Evolutionary conservation across 2,113 vertebrate species (phyloP).

Genomic region (Fregata magnificens): DNA sequence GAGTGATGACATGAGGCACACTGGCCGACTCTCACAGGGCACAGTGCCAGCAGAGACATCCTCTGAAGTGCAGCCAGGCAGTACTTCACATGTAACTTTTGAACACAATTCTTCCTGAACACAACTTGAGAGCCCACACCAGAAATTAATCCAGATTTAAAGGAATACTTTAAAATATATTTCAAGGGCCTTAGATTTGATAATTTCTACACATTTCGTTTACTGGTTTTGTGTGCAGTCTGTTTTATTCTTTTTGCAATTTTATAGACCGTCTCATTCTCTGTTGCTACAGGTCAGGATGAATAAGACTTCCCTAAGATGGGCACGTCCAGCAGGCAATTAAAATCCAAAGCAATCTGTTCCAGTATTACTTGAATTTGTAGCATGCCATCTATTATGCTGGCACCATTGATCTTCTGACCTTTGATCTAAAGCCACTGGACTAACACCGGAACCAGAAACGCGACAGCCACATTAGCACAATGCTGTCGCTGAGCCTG

Average conservation of each 20-base stretch:
- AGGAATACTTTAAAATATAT: background rate
- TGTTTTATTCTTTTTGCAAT: background rate
- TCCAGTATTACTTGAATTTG: background rate
- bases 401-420: background rate
- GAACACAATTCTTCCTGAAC: background rate
- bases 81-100: accelerated
- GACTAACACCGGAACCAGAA: background rate
- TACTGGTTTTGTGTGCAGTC: background rate
- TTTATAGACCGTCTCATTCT: background rate
- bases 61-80: background rate
- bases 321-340: background rate
- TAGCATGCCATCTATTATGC: background rate
- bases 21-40: background rate
- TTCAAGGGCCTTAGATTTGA: background rate
- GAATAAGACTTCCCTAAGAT: background rate
- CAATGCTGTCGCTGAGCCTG: accelerated
- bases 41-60: background rate
- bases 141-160: background rate
- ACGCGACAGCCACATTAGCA: accelerated
- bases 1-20: accelerated
- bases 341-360: background rate
- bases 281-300: background rate
- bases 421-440: background rate
- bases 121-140: background rate
- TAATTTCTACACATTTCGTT: background rate